Base-by-base conservation (phyloP, 2,797 vertebrate species). In the Alfaro cultratus region DNA sequence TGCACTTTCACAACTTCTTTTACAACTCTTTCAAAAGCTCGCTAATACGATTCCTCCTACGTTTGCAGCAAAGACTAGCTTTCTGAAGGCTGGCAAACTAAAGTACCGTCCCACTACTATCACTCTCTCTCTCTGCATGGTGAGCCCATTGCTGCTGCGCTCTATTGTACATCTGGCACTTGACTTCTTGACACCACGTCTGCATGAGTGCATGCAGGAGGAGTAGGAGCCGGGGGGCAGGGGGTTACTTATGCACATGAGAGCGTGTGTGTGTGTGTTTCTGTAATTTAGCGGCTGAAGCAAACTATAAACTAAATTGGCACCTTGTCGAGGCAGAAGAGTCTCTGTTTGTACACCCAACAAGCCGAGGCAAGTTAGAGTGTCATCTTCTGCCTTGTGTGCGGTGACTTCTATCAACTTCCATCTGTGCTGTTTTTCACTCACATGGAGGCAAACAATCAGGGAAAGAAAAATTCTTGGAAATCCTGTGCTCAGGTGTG, bases 131-230 rank as follows among this genome's bases (percentile, higher is more conserved):
- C 84, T 62, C 31, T 21, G 31, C 80, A 76, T 76, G 79, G 78
- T 81, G 85, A 85, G 81, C 83, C 89, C 89, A 90, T 84, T 84
- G 87, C 81, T 83, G 77, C 55, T 78, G 46, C 86, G 75, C 85
- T 78, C 85, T 80, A 80, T 90, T 90, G 87, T 93, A 88, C 92
- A 93, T 94, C 93, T 95, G 93, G 88, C 86, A 85, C 82, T 92
- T 89, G 88, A 90, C 83, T 85, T 82, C 77, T 84, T 91, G 83
- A 89, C 89, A 87, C 34, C 49, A 10, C 51, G 51, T 80, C 43
- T 74, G 72, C 64, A 29, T 43, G 73, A 45, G 78, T 82, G 64
- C 39, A 47, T 78, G 23, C 34, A 49, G 70, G 71, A 39, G 68
- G 74, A 77, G 57, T 5, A 16, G 15, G 15, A 47, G 46, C 15